These are phyloP conservation scores for Balaenoptera acutorostrata DNA, from an alignment of 2,113 vertebrate genomes.

Conservation along the genomic window DNA sequence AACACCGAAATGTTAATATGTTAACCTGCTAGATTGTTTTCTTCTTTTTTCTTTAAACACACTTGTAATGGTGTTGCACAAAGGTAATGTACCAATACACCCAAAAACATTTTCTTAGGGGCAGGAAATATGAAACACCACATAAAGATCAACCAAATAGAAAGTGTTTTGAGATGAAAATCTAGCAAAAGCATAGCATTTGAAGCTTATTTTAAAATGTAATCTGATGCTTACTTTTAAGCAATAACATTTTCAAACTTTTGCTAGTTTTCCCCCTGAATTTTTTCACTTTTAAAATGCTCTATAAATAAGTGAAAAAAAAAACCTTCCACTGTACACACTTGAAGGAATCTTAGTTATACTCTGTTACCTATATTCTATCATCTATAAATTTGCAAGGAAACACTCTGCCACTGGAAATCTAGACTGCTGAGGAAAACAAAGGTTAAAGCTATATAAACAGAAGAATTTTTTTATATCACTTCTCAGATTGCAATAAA, in stretches of 20 bases:
- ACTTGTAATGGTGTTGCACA: not conserved
- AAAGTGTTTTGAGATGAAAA: constrained; percentile 32
- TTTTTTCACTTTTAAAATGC: not conserved
- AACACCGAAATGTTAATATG: constrained; percentile 28
- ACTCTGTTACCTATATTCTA: not conserved
- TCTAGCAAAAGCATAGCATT: not conserved
- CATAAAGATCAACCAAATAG: constrained; percentile 23
- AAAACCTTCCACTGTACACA: not conserved
- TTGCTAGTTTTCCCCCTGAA: not conserved
- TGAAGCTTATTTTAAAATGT: not conserved
- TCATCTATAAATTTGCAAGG: not conserved
- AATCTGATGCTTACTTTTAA: not conserved
- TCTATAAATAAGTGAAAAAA: not conserved
- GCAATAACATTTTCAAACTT: not conserved
- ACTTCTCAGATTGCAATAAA: not conserved
- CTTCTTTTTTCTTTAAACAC: not conserved
- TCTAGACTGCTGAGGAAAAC: not conserved
- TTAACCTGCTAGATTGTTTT: not conserved
- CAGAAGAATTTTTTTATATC: not conserved
- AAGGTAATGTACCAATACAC: not conserved
- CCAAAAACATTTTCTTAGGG: constrained; percentile 23
- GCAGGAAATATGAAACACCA: constrained; percentile 60
- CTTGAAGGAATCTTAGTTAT: not conserved
- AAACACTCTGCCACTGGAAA: not conserved
- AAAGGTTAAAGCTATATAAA: not conserved